Base-by-base conservation (phyloP, 2,888 invertebrate species). In the Mechanitis messenoides region DNA sequence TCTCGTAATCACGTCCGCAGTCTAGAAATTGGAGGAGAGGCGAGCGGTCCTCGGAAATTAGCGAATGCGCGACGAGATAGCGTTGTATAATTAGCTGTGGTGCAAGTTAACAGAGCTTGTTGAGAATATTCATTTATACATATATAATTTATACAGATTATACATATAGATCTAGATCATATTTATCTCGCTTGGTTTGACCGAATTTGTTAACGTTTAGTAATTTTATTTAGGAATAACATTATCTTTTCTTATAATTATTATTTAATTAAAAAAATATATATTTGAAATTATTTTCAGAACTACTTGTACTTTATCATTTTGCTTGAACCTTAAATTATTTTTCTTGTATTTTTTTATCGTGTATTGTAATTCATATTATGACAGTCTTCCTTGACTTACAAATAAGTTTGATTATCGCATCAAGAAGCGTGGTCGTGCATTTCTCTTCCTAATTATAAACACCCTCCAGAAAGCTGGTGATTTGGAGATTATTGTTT, bases 371-470 rank as follows among this genome's bases (percentile, higher is more conserved):
- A 45, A 31, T 45, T 42, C 9, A 46, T 28, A 35, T 33, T 57
- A 55, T 64, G 63, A 68, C 62, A 59, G 56, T 58, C 60, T 55
- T 62, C 64, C 66, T 46, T 60, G 56, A 61, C 58, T 64, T 60
- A 54, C 45, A 54, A 60, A 68, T 66, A 68, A 74, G 80, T 62
- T 69, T 76, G 74, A 79, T 80, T 79, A 79, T 76, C 77, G 77
- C 77, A 50, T 73, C 71, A 72, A 78, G 81, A 78, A 80, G 81
- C 87, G 86, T 88, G 88, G 81, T 80, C 79, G 80, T 83, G 88
- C 88, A 89, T 89, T 85, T 84, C 83, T 78, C 79, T 77, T 77
- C 80, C 85, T 87, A 87, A 89, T 89, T 88, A 88, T 84, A 80
- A 84, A 77, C 80, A 77, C 53, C 55, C 55, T 53, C 54, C 56